Conservation (phyloP, 1,140 invertebrate species). For the Geopemphigus sp. region DNA sequence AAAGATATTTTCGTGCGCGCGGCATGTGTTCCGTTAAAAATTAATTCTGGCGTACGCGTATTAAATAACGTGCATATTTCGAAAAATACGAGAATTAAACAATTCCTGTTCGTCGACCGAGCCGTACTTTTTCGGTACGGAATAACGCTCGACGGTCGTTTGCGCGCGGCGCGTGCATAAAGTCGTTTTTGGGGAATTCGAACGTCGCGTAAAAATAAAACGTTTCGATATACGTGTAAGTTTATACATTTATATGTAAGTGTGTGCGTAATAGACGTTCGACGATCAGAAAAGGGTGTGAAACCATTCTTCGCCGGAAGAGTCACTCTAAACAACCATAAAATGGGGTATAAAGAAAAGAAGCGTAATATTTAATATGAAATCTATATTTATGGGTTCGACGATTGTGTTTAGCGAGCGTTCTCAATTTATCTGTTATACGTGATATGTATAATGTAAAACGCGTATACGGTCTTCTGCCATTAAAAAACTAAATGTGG, state of each 20-base stretch:
- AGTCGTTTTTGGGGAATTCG: not conserved
- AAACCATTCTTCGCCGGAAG: not conserved
- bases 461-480: not conserved
- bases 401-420: not conserved
- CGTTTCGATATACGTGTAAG: conserved; percentile 8
- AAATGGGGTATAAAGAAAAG: conserved; percentile 4
- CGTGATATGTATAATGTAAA: not conserved
- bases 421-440: conserved; percentile 17
- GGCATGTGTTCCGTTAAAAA: not conserved
- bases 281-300: not conserved
- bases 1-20: not conserved
- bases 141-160: not conserved
- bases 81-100: not conserved
- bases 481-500: too few species aligned
- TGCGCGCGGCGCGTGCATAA: not conserved
- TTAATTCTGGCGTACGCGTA: not conserved
- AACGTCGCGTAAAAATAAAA: not conserved
- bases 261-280: not conserved
- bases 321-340: not conserved
- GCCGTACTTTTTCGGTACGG: not conserved
- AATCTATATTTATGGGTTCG: conserved; percentile 32
- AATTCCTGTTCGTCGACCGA: not conserved
- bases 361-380: conserved; percentile 32
- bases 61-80: not conserved
- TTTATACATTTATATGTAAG: too few species aligned